These are phyloP conservation scores for Mola mola DNA, from an alignment of 2,113 vertebrate genomes.

Conservation along the genomic window DNA sequence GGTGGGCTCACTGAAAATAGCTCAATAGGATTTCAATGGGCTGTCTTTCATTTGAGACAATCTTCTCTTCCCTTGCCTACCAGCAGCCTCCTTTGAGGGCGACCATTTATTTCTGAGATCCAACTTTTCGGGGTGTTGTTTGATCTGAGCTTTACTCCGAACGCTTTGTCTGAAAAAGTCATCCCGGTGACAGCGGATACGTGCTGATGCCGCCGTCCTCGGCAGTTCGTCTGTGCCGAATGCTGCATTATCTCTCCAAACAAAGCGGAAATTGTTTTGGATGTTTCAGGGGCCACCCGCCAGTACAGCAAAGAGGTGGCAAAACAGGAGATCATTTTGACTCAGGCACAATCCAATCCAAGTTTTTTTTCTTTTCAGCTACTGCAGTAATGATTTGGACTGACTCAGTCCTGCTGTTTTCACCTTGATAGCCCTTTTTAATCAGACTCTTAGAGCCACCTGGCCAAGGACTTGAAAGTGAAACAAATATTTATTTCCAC, in stretches of 20 bases:
- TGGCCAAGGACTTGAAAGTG: constrained; percentile 5
- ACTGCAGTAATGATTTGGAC: not conserved
- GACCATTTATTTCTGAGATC: constrained; percentile 70
- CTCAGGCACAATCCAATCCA: not conserved
- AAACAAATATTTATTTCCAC: constrained; percentile 7
- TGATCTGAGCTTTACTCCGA: constrained; percentile 69
- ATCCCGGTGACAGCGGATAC: constrained; percentile 16
- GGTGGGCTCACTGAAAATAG: constrained; percentile 71
- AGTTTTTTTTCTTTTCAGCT: not conserved
- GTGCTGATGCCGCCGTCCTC: constrained; percentile 9
- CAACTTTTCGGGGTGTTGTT: constrained; percentile 71
- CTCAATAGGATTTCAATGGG: constrained; percentile 76
- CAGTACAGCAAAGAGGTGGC: not conserved
- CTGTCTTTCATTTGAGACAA: constrained; percentile 77
- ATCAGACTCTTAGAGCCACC: constrained; percentile 10
- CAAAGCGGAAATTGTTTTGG: not conserved
- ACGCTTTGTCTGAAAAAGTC: constrained; percentile 46
- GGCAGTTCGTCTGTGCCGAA: not conserved
- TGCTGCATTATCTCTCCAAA: constrained; percentile 1
- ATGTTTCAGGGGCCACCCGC: not conserved
- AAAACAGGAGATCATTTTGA: not conserved
- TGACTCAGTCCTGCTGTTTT: not conserved
- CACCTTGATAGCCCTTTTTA: constrained; percentile 15
- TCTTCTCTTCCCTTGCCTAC: constrained; percentile 64
- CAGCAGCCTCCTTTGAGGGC: constrained; percentile 60